Evolutionary conservation across 1,140 invertebrate species (phyloP), one percentile per base, ranked within the genome.

Genomic region (Philopotamus ludificatus): DNA sequence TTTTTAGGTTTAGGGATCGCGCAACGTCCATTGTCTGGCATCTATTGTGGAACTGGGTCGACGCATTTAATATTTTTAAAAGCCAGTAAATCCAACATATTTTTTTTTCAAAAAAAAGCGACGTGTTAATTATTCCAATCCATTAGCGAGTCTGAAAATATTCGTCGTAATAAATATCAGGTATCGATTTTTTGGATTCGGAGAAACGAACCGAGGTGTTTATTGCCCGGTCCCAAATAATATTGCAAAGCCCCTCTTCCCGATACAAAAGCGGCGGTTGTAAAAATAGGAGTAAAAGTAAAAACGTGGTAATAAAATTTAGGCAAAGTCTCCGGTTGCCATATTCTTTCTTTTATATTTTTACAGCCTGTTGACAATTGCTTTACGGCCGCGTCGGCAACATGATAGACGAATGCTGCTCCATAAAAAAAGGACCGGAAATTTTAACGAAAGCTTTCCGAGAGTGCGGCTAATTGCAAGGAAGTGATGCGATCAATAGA

Each of bases 281-380:
- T 58, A 58, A 58, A 58, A 58, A 58, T 44, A 58, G 34, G 34
- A 54, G 34, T 54, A 54, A 58, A 58, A 58, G 18, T 34, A 25
- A 3, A 12, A 23, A 10, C 15, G 44, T 45, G 42, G 57, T 23
- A 60, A 47, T 26, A 47, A 60, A 60, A 39, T 47, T 60, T 26
- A 18, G 57, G 57, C 57, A 60, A 60, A 60, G 57, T 60, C 57
- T 26, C 18, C 39, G 22, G 25, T 26, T 39, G 16, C 26, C n/a
- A 39, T 39, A 28, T 55, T 20, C 25, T 55, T 3, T 28, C 53
- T 3, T 25, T 25, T 25, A 21, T 21, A 25, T 28, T 55, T 55
- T 57, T 42, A 57, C 57, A 60, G 57, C 28, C 57, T 47, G 44
- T 60, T 60, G 57, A 60, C 57, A 60, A 60, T 60, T 47, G 57